Base-by-base conservation (phyloP, 1,140 invertebrate genomes). In the Heliconius nattereri region DNA sequence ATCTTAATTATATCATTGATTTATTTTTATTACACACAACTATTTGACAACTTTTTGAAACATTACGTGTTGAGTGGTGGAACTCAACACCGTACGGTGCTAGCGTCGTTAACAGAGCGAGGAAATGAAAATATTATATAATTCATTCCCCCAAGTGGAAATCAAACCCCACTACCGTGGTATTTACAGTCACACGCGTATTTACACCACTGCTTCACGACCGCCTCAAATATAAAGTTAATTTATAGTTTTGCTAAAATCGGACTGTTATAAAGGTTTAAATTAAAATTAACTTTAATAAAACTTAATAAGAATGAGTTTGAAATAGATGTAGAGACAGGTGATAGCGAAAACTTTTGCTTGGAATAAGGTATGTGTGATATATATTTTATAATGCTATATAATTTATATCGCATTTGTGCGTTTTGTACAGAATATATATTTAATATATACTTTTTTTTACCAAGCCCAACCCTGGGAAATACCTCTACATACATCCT, bases 211-310 rank as follows among this genome's bases (percentile, higher is more conserved):
- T 66, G 11, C n/a, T 26, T 11, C 26, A 66, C 60, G 13, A 66
- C 5, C 26, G 6, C 60, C 23, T 66, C 26, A 66, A 66, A 66
- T 16, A 26, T 29, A 66, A 66, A 11, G 8, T 60, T 60, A n/a
- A n/a, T 74, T 49, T 76, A 71, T 20, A 40, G 71, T 37, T 40
- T 76, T 45, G 57, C 75, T 76, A 76, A 76, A 76, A 49, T 23
- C 45, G 60, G 37, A 76, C 16, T 54, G 16, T 1, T 20, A 29
- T 19, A 9, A 52, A 70, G 2, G n/a, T 71, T 35, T 37, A 72
- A 20, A 45, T 45, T 0, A 76, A 76, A 72, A 72, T 16, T 2
- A 52, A 52, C 71, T 72, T 54, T 72, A 76, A n/a, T 40, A 0
- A 2, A 9, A 29, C 1, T 0, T 0, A 26, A 9, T 76, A 76